Base-by-base conservation (phyloP, 2,797 vertebrate genomes). In the Jordanella pulchra region DNA sequence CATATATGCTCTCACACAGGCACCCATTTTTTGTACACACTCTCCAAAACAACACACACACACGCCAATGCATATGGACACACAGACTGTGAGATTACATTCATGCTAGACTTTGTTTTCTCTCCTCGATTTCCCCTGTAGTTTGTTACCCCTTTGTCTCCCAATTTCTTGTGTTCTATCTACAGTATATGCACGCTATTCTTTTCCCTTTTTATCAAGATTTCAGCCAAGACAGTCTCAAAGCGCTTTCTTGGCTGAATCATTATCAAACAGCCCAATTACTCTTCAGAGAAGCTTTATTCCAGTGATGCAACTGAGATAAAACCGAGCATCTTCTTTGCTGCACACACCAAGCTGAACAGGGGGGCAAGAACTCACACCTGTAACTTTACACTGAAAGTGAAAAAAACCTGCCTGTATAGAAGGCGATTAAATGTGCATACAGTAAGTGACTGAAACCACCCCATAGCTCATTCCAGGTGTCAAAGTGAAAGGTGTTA, bases 161-260 rank as follows among this genome's bases (percentile, higher is more conserved):
- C 80, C 67, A 85, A 88, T 93, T 93, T 87, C 86, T 84, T 84
- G 76, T 82, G 84, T 87, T 92, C 35, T 90, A 89, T 94, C 93
- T 93, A 82, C 60, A 75, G 39, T 55, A 30, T 82, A 82, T 73
- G 73, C 72, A 60, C 76, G 87, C 83, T 88, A 79, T 87, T 87
- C 83, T 81, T 67, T 87, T 81, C 81, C 73, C 25, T 39, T 45
- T 79, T 82, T 68, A 81, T 82, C 72, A 75, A 69, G 54, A 79
- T 65, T 42, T 73, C 67, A 81, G 76, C 75, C 50, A 56, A 77
- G 73, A 73, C 18, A 12, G 73, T 77, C 82, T 88, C 79, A 69
- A 69, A 87, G 77, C 56, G 3, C 70, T 60, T 56, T 81, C 53
- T 50, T 75, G 39, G 77, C 82, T 87, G 79, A 89, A 79, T 89